These are phyloP conservation scores for Falco berigora DNA, from an alignment of 2,797 vertebrate genomes.

Conservation along the genomic window DNA sequence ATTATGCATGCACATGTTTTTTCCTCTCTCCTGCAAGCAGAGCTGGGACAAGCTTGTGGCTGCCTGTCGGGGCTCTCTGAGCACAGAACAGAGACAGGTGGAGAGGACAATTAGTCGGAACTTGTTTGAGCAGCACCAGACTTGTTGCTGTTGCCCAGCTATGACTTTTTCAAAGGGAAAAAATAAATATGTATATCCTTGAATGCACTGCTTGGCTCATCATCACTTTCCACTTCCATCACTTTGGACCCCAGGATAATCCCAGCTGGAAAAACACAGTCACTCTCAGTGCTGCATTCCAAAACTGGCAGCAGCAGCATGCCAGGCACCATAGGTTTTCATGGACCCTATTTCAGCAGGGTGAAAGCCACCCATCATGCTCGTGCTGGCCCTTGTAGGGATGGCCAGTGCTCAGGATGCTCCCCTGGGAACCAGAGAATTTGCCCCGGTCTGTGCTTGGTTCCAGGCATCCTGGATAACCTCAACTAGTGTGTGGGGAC, in stretches of 20 bases:
- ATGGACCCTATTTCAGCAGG: neutral
- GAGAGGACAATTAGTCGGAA: neutral
- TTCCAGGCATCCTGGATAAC: neutral
- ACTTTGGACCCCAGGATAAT: neutral
- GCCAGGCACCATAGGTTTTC: neutral
- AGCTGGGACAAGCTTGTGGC: neutral
- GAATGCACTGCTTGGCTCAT: neutral
- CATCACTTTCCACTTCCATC: neutral
- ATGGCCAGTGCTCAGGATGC: fast-evolving
- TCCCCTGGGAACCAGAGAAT: neutral
- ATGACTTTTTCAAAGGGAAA: neutral
- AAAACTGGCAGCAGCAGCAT: neutral
- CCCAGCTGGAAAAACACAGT: neutral
- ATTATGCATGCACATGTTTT: slow-evolving; percentile 6
- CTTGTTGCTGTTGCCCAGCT: neutral
- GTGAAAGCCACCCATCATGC: neutral
- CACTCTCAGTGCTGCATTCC: neutral
- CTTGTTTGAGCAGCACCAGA: neutral
- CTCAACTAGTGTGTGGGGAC: fast-evolving
- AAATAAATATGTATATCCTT: neutral
- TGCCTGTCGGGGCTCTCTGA: neutral
- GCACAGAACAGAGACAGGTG: neutral
- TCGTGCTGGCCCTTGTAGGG: too few relatives aligned
- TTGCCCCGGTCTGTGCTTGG: neutral
- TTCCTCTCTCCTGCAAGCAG: neutral